Base-by-base conservation (phyloP, 2,888 invertebrate genomes). In the Noctua janthe region DNA sequence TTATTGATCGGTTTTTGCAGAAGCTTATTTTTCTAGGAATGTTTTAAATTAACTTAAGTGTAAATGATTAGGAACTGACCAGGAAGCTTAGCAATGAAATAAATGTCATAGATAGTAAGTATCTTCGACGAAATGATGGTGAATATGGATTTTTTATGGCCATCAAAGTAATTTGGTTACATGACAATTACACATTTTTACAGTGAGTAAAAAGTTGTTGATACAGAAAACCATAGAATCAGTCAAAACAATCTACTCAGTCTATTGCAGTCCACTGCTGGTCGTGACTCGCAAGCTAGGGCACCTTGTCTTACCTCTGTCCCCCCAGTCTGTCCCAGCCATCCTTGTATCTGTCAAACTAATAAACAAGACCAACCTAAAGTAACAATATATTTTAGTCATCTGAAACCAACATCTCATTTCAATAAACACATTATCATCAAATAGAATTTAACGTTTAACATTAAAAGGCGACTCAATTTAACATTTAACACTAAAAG, bases 371-470 rank as follows among this genome's bases (percentile, higher is more conserved):
- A 73, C 17, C 6, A 64, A 43, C 15, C 15, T 47, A 11, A 20
- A 69, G 8, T 5, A n/a, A 13, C 3, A 2, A 47, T 51, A 51
- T 2, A 71, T 47, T 49, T 6, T 13, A 43, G 23, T 20, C 71
- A 64, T 54, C 20, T 20, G n/a, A 71, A 64, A 66, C 29, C 47
- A 51, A 66, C 8, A 72, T 54, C 15, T 80, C 35, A 49, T 39
- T 49, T 15, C 35, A 49, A n/a, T 23, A 29, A 66, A 35, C 20
- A 29, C 11, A 49, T 66, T 80, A 56, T 81, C 56, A 80, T 56
- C 73, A 23, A 72, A 39, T 54, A 7, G 35, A 80, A 80, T 49
- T 71, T 71, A 71, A 79, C 29, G 47, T 67, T 59, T 49, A 47
- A 49, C 69, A 78, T 78, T 71, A 78, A 51, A 47, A 1, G 13